phyloP scores from a whole-genome alignment of 2,113 vertebrate genomes.

The Xenopus borealis region DNA sequence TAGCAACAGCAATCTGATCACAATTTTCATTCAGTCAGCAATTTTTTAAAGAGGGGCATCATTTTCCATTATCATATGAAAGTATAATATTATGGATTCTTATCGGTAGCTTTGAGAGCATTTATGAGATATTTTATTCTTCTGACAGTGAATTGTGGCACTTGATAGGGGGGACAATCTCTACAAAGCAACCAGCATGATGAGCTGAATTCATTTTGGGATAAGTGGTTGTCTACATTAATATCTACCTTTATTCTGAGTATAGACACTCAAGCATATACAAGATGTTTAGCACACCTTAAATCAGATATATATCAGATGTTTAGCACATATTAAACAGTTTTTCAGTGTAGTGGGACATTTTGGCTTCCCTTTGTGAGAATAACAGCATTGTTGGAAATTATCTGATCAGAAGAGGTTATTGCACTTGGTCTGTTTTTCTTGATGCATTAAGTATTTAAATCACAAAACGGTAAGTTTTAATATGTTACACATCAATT shows the following conservation, averaged over 20 bases:
- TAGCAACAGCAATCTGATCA: slow-evolving; percentile 68
- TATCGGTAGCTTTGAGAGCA: slow-evolving; percentile 68
- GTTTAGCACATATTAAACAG: slow-evolving; percentile 64
- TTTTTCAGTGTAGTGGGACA: slow-evolving; percentile 69
- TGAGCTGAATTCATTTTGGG: slow-evolving; percentile 82
- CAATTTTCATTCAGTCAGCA: slow-evolving; percentile 71
- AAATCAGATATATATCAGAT: slow-evolving; percentile 70
- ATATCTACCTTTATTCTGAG: slow-evolving; percentile 60
- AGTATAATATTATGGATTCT: slow-evolving; percentile 73
- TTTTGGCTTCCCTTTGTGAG: slow-evolving; percentile 60
- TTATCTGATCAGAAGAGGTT: slow-evolving; percentile 69
- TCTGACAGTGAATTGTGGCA: slow-evolving; percentile 59
- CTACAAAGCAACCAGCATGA: slow-evolving; percentile 81
- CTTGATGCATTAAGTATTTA: no score
- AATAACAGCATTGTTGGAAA: slow-evolving; percentile 52
- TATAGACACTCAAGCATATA: slow-evolving; percentile 63
- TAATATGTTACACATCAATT: no score
- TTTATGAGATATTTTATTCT: slow-evolving; percentile 65
- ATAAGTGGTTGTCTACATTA: slow-evolving; percentile 72
- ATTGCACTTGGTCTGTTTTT: slow-evolving; percentile 50
- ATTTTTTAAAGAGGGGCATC: slow-evolving; percentile 66
- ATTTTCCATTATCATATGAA: slow-evolving; percentile 77
- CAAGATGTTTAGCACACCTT: slow-evolving; percentile 65
- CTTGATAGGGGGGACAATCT: slow-evolving; percentile 84
- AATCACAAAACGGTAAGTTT: no score